Base-by-base conservation (phyloP, 64 coral and sea anemone species). In the Montipora cactus region DNA sequence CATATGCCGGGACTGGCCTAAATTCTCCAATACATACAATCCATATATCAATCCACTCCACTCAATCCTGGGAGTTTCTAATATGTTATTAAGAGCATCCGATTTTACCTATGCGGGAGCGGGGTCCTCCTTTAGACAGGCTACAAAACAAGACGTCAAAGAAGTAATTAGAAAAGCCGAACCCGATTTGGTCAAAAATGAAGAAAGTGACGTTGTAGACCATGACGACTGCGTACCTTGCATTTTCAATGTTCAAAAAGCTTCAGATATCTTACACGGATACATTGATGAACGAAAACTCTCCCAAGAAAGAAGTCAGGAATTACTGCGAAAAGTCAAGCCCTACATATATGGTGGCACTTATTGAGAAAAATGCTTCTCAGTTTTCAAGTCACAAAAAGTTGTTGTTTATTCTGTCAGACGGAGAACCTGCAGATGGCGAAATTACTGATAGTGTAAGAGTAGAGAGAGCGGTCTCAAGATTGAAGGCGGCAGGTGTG, bases 361-460 rank as follows among this genome's bases (percentile, higher is more conserved):
- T 87, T 12, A 87, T 93, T 87, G n/a, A 67, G 8, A 11, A 9
- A 53, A 53, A 53, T 9, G 51, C 49, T 1, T 58, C 49, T 22
- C 51, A 13, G 44, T 77, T 78, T n/a, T 18, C 53, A 6, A 46
- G 18, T 80, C 44, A 93, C 55, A 87, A 78, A 5, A 93, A 93
- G 84, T 8, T 93, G 19, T 28, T 93, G 49, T 88, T 88, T 23
- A 50, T 93, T 11, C 7, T 93, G 21, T 93, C 91, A 14, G 91
- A 93, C 49, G 91, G 91, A 45, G 15, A 88, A 8, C 84, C 91
- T n/a, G 8, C 57, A 2, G 91, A 93, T 86, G 84, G 84, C 67
- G 22, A 21, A 23, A 48, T 5, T 50, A 45, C 44, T 2, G 44
- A 70, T 3, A 14, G 0, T 25, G 37, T 0, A 25, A 25, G 7